These are phyloP conservation scores for Speoplatyrhinus poulsoni DNA, from an alignment of 2,113 vertebrate species.

Conservation along the genomic window DNA sequence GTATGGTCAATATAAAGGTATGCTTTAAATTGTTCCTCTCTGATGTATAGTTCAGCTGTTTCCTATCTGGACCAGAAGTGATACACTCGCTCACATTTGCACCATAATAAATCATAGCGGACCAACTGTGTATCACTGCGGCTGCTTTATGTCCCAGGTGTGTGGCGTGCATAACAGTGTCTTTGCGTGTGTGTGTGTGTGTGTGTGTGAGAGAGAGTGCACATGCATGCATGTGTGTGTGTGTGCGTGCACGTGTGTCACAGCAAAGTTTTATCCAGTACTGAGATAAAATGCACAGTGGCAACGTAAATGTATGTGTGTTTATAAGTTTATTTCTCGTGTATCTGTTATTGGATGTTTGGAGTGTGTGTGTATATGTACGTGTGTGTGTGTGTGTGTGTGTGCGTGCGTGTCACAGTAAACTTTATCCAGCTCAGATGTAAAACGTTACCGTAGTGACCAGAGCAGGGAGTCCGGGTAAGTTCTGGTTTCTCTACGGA, in stretches of 20 bases:
- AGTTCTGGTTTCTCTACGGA: conserved; percentile 45
- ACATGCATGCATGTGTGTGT: no score
- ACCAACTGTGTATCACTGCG: conserved; percentile 8
- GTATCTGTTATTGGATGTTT: background rate
- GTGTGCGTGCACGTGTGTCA: no score
- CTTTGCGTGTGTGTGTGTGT: conserved; percentile 9
- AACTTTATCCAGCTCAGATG: conserved; percentile 4
- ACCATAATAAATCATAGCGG: conserved; percentile 12
- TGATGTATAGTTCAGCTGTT: conserved; percentile 16
- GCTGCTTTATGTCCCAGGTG: background rate
- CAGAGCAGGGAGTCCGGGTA: conserved; percentile 25
- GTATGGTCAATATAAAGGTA: no score
- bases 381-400: background rate
- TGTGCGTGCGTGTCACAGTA: background rate
- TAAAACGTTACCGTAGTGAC: conserved; percentile 17
- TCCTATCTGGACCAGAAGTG: conserved; percentile 7
- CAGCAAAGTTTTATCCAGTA: no score
- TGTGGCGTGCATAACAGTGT: background rate
- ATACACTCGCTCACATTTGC: conserved; percentile 17
- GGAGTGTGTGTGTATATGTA: background rate
- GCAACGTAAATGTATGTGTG: conserved; percentile 1
- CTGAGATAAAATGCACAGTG: background rate
- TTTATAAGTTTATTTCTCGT: background rate
- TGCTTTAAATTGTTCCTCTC: background rate
- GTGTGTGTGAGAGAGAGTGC: background rate